Evolutionary conservation across 2,113 vertebrate species (phyloP).

Genomic region (Ceyx melanurus): DNA sequence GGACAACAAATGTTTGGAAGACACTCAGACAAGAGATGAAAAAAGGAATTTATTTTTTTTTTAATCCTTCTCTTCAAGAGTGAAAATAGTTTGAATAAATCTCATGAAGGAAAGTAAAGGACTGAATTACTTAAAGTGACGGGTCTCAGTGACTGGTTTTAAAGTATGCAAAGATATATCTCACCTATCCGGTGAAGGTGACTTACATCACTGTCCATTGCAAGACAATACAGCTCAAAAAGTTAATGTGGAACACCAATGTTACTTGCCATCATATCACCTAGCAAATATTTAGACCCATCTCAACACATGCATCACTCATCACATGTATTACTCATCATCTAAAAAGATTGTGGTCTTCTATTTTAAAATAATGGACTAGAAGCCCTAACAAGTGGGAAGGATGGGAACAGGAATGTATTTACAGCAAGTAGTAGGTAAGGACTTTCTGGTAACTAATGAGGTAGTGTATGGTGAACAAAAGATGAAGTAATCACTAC

Average conservation of each 20-base stretch:
- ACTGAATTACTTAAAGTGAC: background rate
- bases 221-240: background rate
- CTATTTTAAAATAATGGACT: background rate
- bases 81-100: background rate
- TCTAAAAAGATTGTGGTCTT: background rate
- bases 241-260: rapidly evolving
- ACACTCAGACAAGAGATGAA: too few relatives aligned
- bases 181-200: background rate
- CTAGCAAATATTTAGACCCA: background rate
- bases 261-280: background rate
- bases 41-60: too few relatives aligned
- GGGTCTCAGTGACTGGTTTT: background rate
- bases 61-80: background rate
- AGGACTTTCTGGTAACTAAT: background rate
- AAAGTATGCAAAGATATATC: background rate
- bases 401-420: background rate
- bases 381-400: background rate
- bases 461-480: background rate
- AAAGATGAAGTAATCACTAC: background rate
- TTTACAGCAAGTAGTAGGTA: rapidly evolving
- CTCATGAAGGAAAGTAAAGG: background rate
- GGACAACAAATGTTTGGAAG: too few relatives aligned
- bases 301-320: background rate
- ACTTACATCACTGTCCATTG: background rate
- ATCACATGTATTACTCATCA: too few relatives aligned